Evolutionary conservation across 2,113 vertebrate species (phyloP).

Genomic region (Pedionomus torquatus): DNA sequence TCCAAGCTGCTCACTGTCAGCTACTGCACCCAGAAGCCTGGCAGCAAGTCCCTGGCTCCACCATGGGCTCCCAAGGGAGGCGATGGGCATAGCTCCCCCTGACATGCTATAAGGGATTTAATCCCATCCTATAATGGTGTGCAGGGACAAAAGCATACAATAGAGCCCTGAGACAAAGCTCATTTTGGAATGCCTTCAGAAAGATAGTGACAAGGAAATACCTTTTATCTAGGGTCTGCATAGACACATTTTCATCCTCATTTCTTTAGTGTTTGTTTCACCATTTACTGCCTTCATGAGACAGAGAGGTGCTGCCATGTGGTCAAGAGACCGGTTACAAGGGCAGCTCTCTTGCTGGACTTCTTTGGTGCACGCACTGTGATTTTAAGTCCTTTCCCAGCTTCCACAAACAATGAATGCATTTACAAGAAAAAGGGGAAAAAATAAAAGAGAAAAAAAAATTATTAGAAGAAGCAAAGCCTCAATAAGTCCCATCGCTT

Average conservation of each 20-base stretch:
- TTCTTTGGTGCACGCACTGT: background rate
- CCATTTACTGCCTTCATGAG: background rate
- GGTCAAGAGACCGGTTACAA: background rate
- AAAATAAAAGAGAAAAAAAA: background rate
- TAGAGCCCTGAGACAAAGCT: background rate
- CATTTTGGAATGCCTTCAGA: background rate
- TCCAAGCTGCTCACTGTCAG: background rate
- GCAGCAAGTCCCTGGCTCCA: background rate
- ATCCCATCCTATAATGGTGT: background rate
- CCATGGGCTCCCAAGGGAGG: background rate
- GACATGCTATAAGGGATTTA: background rate
- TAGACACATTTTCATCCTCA: background rate
- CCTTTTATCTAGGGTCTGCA: background rate
- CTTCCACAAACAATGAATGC: background rate
- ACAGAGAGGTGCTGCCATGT: background rate
- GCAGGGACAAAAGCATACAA: background rate
- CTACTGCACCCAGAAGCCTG: background rate
- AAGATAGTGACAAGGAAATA: background rate
- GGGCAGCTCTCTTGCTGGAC: background rate
- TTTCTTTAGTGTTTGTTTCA: background rate
- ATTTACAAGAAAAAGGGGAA: background rate
- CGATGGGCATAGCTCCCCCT: background rate
- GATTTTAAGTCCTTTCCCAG: background rate
- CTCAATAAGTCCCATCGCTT: background rate
- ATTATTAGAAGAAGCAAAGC: conserved; percentile 7